Percentiles rank a stretch among this genome's conserved stretches.
phyloP scores from a whole-genome alignment of 1,140 invertebrate genomes.

The Thaumetopoea pityocampa region DNA sequence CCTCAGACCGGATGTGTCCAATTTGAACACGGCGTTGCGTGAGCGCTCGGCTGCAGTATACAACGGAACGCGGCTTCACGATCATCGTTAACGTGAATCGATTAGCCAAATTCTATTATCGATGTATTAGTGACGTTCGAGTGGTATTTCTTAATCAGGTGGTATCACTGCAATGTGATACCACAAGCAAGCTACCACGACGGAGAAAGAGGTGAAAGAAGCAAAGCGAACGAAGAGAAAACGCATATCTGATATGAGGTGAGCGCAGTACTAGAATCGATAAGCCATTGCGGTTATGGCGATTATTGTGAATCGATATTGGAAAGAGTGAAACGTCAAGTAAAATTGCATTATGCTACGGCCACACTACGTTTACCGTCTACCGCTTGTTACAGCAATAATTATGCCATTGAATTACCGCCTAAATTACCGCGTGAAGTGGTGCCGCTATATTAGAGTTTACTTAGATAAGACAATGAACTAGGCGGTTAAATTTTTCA shows the following conservation, averaged over 20 bases:
- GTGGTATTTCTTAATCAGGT: conserved; percentile 23
- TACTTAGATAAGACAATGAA: too few species aligned
- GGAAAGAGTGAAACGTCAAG: neutral
- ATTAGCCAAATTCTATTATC: neutral
- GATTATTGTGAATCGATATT: too few species aligned
- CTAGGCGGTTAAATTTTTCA: too few species aligned
- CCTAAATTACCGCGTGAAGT: too few species aligned
- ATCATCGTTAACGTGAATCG: conserved; percentile 21
- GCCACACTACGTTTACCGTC: too few species aligned
- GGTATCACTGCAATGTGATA: conserved; percentile 72
- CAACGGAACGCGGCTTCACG: conserved; percentile 38
- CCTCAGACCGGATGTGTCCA: conserved; percentile 73
- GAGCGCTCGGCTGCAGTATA: conserved; percentile 47
- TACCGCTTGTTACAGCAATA: neutral
- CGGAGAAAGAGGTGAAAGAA: conserved; percentile 51
- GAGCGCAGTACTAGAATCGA: conserved; percentile 15
- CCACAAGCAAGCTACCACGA: conserved; percentile 48
- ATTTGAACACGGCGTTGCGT: conserved; percentile 59
- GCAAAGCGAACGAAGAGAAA: conserved; percentile 56
- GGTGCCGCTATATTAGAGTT: too few species aligned
- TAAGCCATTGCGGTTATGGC: too few species aligned
- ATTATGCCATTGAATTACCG: too few species aligned
- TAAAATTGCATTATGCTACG: neutral
- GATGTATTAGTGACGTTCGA: conserved; percentile 1
- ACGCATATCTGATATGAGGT: conserved; percentile 69